Base-by-base conservation (phyloP, 1,140 invertebrate genomes). In the Drosophila paulistorum region DNA sequence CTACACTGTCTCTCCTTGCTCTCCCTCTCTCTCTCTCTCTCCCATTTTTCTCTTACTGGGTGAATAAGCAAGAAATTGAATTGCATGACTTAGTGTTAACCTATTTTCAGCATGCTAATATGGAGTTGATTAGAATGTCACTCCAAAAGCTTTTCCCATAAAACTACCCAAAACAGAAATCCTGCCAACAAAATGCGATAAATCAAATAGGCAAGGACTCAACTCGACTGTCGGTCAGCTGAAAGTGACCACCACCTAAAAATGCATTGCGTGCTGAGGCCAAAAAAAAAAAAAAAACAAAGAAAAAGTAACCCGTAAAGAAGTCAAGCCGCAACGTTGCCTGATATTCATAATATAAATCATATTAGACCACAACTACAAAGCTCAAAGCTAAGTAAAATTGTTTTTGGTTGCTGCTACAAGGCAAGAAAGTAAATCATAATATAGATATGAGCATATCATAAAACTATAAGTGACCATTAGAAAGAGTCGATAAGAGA, bases 381-480 rank as follows among this genome's bases (percentile, higher is more conserved):
- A 64, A 66, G 64, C 76, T 79, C 79, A 82, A 68, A 73, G 37
- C 60, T 55, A 26, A 35, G 7, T 67, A 58, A 86, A 87, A 86
- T 83, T 86, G 79, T 89, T 79, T 86, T 81, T 30, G 30, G 76
- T 83, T 23, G 45, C 10, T 51, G 9, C 20, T 11, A 20, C 20
- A 51, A 51, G 37, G 61, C 45, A 48, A 61, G 55, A 11, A 75
- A 68, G 76, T 82, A 80, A 84, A 87, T 87, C 83, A 39, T 83
- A 74, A 79, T 51, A 79, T 83, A 74, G 82, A 86, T 87, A 73
- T 64, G 72, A 45, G 66, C 41, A 77, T 55, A 75, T 87, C 70
- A 86, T 77, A 80, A 89, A 84, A 87, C 86, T 84, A 87, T 87
- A 87, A 89, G 84, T 87, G 84, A 81, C 81, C 80, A 83, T 86